These are phyloP conservation scores for Sarcophaga bullata DNA, from an alignment of 1,140 invertebrate species.

Conservation along the genomic window DNA sequence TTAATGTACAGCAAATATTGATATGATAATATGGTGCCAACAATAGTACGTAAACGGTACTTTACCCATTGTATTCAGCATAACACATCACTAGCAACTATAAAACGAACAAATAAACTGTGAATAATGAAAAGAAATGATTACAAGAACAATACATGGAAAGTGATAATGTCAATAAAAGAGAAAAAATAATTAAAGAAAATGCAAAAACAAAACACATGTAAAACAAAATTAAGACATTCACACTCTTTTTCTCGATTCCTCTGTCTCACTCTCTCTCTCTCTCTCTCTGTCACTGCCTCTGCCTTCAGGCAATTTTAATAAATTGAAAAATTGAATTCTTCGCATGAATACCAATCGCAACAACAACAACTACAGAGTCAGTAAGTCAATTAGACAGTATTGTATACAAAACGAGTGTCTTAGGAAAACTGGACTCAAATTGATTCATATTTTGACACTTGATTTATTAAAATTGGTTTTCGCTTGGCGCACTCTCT, in stretches of 20 bases:
- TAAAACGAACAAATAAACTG: neutral
- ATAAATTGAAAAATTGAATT: constrained; percentile 22
- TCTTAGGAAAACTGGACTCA: neutral
- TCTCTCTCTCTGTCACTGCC: neutral
- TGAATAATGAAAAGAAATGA: neutral
- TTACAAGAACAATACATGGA: neutral
- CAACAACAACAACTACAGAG: neutral
- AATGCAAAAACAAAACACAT: neutral
- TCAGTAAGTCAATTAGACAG: neutral
- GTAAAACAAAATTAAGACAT: neutral
- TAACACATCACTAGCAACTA: neutral
- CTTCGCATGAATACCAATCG: neutral
- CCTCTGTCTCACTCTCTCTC: neutral
- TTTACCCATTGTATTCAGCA: no score
- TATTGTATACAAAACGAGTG: neutral
- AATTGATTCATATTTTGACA: constrained; percentile 10
- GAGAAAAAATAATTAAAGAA: neutral
- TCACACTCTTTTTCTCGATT: no score
- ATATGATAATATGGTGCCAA: no score
- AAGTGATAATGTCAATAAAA: constrained; percentile 11
- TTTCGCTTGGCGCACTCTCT: neutral
- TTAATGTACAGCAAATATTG: no score
- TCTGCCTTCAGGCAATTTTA: neutral
- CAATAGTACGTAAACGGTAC: no score
- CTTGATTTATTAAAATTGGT: neutral